phyloP scores from a whole-genome alignment of 2,797 vertebrate genomes.

The Crenuchus spilurus region DNA sequence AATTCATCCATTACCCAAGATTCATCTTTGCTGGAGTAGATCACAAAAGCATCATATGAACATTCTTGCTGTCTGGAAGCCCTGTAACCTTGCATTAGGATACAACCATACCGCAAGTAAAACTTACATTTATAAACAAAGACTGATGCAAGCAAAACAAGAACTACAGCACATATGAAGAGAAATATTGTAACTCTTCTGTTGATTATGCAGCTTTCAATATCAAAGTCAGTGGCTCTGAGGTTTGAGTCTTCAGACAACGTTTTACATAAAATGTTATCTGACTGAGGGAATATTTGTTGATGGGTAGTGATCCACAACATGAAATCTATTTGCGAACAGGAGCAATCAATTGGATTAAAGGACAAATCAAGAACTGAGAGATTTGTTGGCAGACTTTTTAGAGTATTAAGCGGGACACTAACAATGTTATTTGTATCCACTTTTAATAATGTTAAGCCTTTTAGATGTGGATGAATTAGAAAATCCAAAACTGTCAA shows the following conservation, averaged over 20 bases:
- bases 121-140: constrained; percentile 51
- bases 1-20: constrained; percentile 80
- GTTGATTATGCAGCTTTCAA: constrained; percentile 48
- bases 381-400: constrained; percentile 52
- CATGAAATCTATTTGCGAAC: constrained; percentile 68
- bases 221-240: constrained; percentile 43
- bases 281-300: constrained; percentile 54
- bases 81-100: constrained; percentile 48
- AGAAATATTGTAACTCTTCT: constrained; percentile 24
- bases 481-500: constrained; percentile 47
- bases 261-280: constrained; percentile 65
- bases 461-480: constrained; percentile 43
- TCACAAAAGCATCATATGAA: constrained; percentile 82
- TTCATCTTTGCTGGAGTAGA: constrained; percentile 82
- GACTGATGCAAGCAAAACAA: constrained; percentile 18
- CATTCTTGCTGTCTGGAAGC: constrained; percentile 36
- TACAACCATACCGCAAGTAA: constrained; percentile 45
- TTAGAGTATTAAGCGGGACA: constrained; percentile 27
- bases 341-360: constrained; percentile 59
- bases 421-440: constrained; percentile 40
- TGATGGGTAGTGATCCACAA: constrained; percentile 70
- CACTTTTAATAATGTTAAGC: constrained; percentile 16
- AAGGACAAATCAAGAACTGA: constrained; percentile 58
- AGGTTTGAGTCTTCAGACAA: constrained; percentile 29
- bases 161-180: constrained; percentile 8